Conservation (phyloP, 2,113 vertebrate genomes). For the Paramisgurnus dabryanus region DNA sequence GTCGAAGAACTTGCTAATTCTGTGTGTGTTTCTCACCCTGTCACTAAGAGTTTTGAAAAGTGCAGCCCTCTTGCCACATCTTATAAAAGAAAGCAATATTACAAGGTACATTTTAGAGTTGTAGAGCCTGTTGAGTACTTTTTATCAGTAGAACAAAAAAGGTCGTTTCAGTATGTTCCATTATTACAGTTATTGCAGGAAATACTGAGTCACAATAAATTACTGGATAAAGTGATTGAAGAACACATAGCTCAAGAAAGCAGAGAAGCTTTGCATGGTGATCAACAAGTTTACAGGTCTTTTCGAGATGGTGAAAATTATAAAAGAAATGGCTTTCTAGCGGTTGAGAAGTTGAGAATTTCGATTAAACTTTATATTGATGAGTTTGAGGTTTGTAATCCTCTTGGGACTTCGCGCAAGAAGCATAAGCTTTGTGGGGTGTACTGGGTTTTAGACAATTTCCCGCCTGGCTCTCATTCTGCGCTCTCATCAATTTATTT, state of each 20-base stretch:
- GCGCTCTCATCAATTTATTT: conserved; percentile 1
- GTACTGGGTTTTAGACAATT: background rate
- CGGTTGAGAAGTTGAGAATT: conserved; percentile 40
- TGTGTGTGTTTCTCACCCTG: conserved; percentile 27
- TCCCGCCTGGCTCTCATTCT: background rate
- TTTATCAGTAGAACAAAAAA: conserved; percentile 33
- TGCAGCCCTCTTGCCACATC: conserved; percentile 31
- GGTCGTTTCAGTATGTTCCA: conserved; percentile 40
- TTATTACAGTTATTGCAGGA: conserved; percentile 44
- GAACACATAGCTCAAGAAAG: conserved; percentile 34
- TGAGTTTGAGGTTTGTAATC: conserved; percentile 26
- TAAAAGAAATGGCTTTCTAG: conserved; percentile 25
- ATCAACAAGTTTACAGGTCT: conserved; percentile 34
- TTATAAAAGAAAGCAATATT: conserved; percentile 40
- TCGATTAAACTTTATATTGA: conserved; percentile 4
- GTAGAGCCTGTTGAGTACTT: conserved; percentile 39
- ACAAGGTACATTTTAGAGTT: conserved; percentile 32
- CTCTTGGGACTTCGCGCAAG: conserved; percentile 9
- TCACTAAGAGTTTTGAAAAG: conserved; percentile 25
- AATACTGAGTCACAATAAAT: conserved; percentile 36
- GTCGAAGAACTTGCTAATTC: conserved; percentile 25
- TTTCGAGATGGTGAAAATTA: conserved; percentile 36
- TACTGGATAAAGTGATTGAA: conserved; percentile 32
- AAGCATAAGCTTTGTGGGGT: background rate
- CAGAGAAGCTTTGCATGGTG: background rate